Percentiles rank a stretch among this genome's conserved stretches.
phyloP scores from a whole-genome alignment of 1,140 invertebrate species.

The Trachymyrmex septentrionalis region DNA sequence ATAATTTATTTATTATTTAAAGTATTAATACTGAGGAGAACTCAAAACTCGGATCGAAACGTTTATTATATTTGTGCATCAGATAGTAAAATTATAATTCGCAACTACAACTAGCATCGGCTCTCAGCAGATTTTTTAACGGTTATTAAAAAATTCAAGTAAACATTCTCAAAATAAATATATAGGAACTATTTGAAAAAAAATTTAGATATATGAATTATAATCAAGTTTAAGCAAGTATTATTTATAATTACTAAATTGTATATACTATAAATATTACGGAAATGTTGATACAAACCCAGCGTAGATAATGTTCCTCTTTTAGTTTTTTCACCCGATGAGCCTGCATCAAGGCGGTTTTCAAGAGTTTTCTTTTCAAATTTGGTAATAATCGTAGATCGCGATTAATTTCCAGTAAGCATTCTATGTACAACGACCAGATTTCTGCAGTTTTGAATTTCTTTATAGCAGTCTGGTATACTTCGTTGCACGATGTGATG shows the following conservation, averaged over 20 bases:
- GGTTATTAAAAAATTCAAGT: no score
- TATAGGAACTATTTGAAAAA: background rate
- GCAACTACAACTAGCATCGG: no score
- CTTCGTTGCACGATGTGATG: conserved; percentile 82
- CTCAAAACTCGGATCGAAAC: no score
- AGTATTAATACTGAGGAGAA: no score
- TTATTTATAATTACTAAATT: conserved; percentile 9
- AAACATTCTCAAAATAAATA: conserved; percentile 13
- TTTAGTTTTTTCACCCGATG: conserved; percentile 84
- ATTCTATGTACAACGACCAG: conserved; percentile 87
- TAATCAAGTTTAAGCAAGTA: background rate
- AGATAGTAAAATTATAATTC: no score
- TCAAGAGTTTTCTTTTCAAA: conserved; percentile 86
- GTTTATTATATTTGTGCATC: no score
- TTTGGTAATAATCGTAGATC: conserved; percentile 81
- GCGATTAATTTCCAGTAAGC: conserved; percentile 85
- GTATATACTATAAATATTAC: background rate
- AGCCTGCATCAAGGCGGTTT: conserved; percentile 84
- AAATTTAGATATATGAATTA: background rate
- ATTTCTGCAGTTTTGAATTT: conserved; percentile 87
- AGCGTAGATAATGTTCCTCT: conserved; percentile 87
- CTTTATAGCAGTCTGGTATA: conserved; percentile 87
- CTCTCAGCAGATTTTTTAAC: no score
- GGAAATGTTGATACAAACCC: conserved; percentile 78
- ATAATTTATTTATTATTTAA: no score